These are phyloP conservation scores for Ochotona princeps DNA, from an alignment of 2,113 vertebrate genomes.

Conservation along the genomic window DNA sequence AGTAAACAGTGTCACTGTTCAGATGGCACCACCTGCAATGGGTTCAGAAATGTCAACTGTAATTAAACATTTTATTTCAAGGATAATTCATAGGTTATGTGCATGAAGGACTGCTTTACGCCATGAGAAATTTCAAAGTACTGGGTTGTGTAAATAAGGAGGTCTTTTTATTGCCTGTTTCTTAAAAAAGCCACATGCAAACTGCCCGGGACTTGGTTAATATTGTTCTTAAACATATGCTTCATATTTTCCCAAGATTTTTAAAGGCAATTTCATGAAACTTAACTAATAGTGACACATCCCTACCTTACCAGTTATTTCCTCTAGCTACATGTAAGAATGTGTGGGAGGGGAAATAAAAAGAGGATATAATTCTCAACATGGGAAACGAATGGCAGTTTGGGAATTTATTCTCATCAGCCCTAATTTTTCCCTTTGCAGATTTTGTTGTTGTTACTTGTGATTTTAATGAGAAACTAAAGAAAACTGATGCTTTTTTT, in stretches of 20 bases:
- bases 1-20: slow-evolving; percentile 81
- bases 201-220: slow-evolving; percentile 61
- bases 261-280: slow-evolving; percentile 58
- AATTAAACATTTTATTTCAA: slow-evolving; percentile 83
- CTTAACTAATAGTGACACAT: slow-evolving; percentile 24
- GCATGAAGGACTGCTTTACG: slow-evolving; percentile 74
- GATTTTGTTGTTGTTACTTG: background rate
- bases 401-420: background rate
- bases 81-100: slow-evolving; percentile 80
- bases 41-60: slow-evolving; percentile 80
- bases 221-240: slow-evolving; percentile 70
- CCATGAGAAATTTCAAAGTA: slow-evolving; percentile 72
- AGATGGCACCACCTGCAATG: slow-evolving; percentile 78
- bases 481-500: background rate
- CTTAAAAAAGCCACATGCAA: slow-evolving; percentile 54
- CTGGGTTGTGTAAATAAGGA: slow-evolving; percentile 73
- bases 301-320: slow-evolving; percentile 36
- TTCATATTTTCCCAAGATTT: slow-evolving; percentile 63
- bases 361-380: background rate
- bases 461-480: background rate
- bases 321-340: background rate
- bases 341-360: no score
- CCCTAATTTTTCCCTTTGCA: background rate
- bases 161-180: slow-evolving; percentile 57
- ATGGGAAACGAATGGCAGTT: background rate